phyloP scores from a whole-genome alignment of 2,113 vertebrate genomes.

The Columbina picui region DNA sequence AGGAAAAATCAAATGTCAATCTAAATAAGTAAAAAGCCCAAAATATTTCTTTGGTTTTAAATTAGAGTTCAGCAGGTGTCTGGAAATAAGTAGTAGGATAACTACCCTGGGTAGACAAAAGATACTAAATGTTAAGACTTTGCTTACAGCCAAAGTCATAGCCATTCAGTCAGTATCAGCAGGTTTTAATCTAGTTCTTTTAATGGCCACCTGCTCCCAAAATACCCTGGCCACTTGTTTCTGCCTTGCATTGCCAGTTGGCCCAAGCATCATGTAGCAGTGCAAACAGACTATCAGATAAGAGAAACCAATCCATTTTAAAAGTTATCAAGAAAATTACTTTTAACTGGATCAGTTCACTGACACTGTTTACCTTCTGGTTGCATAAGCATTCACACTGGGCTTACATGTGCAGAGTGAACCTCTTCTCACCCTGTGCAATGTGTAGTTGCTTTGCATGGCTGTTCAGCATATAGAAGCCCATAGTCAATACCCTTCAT shows the following conservation, averaged over 20 bases:
- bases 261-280: neutral
- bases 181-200: constrained; percentile 25
- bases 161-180: neutral
- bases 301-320: neutral
- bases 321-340: neutral
- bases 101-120: neutral
- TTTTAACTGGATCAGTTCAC: neutral
- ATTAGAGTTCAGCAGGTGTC: neutral
- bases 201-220: constrained; percentile 50
- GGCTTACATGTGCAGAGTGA: accelerated
- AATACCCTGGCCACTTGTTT: neutral
- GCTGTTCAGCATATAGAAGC: neutral
- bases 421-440: neutral
- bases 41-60: neutral
- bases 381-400: neutral
- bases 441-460: neutral
- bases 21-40: neutral
- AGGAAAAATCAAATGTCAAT: neutral
- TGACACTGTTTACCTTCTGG: neutral
- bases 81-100: neutral
- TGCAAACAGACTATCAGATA: neutral
- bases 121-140: neutral
- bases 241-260: neutral
- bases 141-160: neutral
- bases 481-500: accelerated